These are phyloP conservation scores for Lasioglossum vierecki DNA, from an alignment of 2,888 invertebrate species.

Conservation along the genomic window DNA sequence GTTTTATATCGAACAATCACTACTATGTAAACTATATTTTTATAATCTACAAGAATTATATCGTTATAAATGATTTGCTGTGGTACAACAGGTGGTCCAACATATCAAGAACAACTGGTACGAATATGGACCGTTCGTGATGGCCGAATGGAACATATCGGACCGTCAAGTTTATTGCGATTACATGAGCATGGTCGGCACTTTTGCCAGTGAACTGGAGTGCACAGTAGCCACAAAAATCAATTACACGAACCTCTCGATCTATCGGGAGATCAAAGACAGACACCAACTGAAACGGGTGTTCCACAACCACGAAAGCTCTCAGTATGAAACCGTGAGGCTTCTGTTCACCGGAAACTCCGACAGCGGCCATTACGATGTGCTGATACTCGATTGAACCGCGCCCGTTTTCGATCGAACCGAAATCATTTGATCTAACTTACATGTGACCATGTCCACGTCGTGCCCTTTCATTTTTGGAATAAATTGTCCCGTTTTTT, in stretches of 20 bases:
- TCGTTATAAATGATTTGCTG: neutral
- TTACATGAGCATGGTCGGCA: conserved; percentile 77
- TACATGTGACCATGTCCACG: neutral
- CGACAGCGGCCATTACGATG: conserved; percentile 80
- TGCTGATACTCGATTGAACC: conserved; percentile 66
- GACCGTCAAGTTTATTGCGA: conserved; percentile 71
- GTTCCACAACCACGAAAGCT: conserved; percentile 71
- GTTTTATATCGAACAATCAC: too few relatives aligned
- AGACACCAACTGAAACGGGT: conserved; percentile 72
- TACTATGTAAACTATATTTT: neutral
- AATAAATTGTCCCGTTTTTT: neutral
- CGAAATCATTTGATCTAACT: neutral
- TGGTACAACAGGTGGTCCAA: conserved; percentile 73
- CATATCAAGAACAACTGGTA: conserved; percentile 77
- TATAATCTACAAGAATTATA: neutral
- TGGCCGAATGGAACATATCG: conserved; percentile 79
- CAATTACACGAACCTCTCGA: conserved; percentile 77
- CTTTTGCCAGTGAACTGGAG: conserved; percentile 79
- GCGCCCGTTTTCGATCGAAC: neutral
- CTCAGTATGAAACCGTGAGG: conserved; percentile 72
- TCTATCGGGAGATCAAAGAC: conserved; percentile 74
- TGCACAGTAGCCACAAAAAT: conserved; percentile 78
- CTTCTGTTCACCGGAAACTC: conserved; percentile 78
- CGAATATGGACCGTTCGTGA: conserved; percentile 77
- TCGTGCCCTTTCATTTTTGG: neutral